Evolutionary conservation across 1,140 invertebrate genomes (phyloP).

Genomic region (Yoshiicerus persimilis): DNA sequence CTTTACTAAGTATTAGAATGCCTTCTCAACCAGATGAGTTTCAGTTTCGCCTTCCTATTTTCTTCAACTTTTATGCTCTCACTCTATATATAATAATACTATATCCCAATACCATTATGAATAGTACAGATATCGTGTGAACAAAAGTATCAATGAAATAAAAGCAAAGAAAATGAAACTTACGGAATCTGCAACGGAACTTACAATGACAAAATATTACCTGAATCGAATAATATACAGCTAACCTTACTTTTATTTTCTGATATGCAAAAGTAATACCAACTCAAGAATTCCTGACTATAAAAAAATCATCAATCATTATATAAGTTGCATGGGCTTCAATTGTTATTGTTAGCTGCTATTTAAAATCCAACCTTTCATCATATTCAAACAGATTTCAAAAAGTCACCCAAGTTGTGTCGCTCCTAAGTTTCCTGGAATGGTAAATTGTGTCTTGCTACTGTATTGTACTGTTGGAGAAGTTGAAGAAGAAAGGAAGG

Average conservation of each 20-base stretch:
- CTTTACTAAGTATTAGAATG: neutral
- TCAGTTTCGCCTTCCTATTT: neutral
- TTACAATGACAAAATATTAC: neutral
- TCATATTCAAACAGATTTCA: too few relatives aligned
- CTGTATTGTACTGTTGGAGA: neutral
- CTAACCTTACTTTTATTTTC: neutral
- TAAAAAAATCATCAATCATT: too few relatives aligned
- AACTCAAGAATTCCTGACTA: too few relatives aligned
- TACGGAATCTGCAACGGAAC: neutral
- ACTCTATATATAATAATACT: neutral
- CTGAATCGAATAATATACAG: neutral
- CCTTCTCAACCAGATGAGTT: neutral
- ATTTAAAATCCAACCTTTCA: too few relatives aligned
- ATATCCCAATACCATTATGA: neutral
- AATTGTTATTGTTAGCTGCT: too few relatives aligned
- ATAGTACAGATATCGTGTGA: neutral
- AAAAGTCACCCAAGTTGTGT: too few relatives aligned
- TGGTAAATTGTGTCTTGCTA: neutral
- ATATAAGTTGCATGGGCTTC: too few relatives aligned
- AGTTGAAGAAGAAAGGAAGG: neutral
- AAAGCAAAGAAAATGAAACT: neutral
- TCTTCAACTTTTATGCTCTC: neutral
- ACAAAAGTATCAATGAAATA: neutral
- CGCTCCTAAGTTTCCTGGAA: too few relatives aligned
- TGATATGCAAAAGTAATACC: too few relatives aligned